These are phyloP conservation scores for Scartelaos histophorus DNA, from an alignment of 2,113 vertebrate species.

Conservation along the genomic window DNA sequence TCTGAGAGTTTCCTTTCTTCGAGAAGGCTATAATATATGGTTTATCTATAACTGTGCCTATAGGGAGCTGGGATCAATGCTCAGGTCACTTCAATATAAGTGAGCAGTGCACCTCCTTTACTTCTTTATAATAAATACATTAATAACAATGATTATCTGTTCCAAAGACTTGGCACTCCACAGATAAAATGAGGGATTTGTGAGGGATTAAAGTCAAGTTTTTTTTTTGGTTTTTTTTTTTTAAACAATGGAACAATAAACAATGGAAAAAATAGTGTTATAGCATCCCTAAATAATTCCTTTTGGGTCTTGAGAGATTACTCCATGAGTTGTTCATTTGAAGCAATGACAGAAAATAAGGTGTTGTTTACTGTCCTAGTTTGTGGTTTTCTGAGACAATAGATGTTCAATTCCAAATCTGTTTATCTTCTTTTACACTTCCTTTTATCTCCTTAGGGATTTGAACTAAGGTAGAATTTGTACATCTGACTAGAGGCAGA, in stretches of 20 bases:
- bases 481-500: not conserved
- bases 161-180: not conserved
- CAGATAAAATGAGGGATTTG: not conserved
- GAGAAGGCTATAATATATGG: slow-evolving; percentile 29
- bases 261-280: not conserved
- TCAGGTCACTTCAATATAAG: slow-evolving; percentile 15
- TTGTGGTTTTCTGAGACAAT: slow-evolving; percentile 22
- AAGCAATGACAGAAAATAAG: not conserved
- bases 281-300: not conserved
- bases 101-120: slow-evolving; percentile 4
- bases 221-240: too few relatives aligned
- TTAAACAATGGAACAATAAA: not conserved
- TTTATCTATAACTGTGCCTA: slow-evolving; percentile 33
- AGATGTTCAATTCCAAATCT: slow-evolving; percentile 20
- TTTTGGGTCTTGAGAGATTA: not conserved
- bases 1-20: slow-evolving; percentile 16
- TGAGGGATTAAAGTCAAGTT: not conserved
- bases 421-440: slow-evolving; percentile 28
- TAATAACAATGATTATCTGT: not conserved
- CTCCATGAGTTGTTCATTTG: not conserved
- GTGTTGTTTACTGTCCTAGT: slow-evolving; percentile 29
- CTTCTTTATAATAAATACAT: not conserved
- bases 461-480: slow-evolving; percentile 6
- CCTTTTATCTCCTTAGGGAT: slow-evolving; percentile 28
- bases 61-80: not conserved